Evolutionary conservation across 2,888 invertebrate species (phyloP), one percentile per base, ranked within the genome.

Genomic region (Caenorhabditis plicata): DNA sequence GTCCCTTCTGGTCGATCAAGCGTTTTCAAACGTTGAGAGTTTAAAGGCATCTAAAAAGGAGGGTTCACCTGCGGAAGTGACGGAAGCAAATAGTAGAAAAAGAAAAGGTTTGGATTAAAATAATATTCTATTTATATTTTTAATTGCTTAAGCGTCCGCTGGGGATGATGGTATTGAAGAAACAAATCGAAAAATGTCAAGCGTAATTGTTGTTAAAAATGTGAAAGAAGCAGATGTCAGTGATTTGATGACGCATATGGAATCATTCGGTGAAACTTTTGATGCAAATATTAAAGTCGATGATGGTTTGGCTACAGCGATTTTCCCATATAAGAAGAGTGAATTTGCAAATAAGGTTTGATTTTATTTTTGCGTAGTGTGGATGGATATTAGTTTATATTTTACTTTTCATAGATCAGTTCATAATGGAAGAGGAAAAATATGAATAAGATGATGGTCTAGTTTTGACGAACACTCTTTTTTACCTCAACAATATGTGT

Each of bases 211-310:
- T 5, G 54, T 60, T 0, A 54, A 46, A 29, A 38, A 26, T 2
- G 54, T 60, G 2, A 50, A 54, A 40, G 54, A 54, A 35, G 41
- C 54, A 9, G 25, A 53, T 9, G 53, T 61, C 4, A 19, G 47
- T n/a, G 61, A 51, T 15, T 19, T 61, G 25, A 55, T 61, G 55
- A 44, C 42, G 17, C 55, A 61, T 40, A 61, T 61, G 61, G 61
- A 61, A 23, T 31, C 25, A 25, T 61, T 61, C 22, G 61, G 61
- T 25, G 61, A 61, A 23, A 48, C 48, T 15, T 48, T 55, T 32
- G 61, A 61, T 35, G 48, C 44, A 9, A 61, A 42, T 38, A 44
- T 51, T 15, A 48, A 51, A 25, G 55, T 41, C 20, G 55, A 51
- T 2, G 51, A 61, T 17, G 61, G 53, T 3, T 32, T 60, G 1